A percentile compares a stretch with the other conserved stretches of the same genome.
These are phyloP conservation scores for Panopea generosa DNA, from an alignment of 2,888 invertebrate genomes.

Conservation along the genomic window DNA sequence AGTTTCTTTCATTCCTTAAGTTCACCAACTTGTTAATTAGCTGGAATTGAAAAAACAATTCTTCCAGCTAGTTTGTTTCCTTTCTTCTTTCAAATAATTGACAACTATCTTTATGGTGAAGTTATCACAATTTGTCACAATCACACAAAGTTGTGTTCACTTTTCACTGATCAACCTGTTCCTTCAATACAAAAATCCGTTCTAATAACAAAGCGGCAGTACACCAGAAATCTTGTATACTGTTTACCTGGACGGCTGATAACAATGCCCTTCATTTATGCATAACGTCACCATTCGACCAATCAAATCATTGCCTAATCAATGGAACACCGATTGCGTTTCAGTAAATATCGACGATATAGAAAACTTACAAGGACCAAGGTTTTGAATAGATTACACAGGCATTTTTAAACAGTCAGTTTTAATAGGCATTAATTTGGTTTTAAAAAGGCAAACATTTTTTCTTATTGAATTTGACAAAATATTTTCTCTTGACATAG, in stretches of 20 bases:
- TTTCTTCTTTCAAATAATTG: too few relatives aligned
- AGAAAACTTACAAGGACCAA: slow-evolving; percentile 43
- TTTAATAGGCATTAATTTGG: slow-evolving; percentile 16
- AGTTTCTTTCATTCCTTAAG: too few relatives aligned
- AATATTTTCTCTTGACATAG: slow-evolving; percentile 21
- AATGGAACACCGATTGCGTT: slow-evolving; percentile 58
- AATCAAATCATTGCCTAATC: slow-evolving; percentile 58
- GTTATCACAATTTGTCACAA: too few relatives aligned
- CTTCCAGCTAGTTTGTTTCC: too few relatives aligned
- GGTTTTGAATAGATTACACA: slow-evolving; percentile 20
- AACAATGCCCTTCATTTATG: slow-evolving; percentile 61
- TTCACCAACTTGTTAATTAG: too few relatives aligned
- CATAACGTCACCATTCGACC: slow-evolving; percentile 55
- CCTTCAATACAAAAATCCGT: slow-evolving; percentile 31
- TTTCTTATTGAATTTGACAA: slow-evolving; percentile 8
- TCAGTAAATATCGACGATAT: slow-evolving; percentile 52
- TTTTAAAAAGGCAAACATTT: slow-evolving; percentile 13
- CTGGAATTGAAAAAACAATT: too few relatives aligned
- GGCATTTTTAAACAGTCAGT: slow-evolving; percentile 2
- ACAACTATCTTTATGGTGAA: too few relatives aligned
- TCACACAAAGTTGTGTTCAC: too few relatives aligned
- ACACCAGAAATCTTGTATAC: slow-evolving; percentile 29
- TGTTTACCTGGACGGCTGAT: slow-evolving; percentile 41
- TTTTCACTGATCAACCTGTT: slow-evolving; percentile 9
- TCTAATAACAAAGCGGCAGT: slow-evolving; percentile 22